Percentiles rank a stretch among this genome's conserved stretches.
phyloP scores from a whole-genome alignment of 2,888 invertebrate genomes.

The Phasia obesa region DNA sequence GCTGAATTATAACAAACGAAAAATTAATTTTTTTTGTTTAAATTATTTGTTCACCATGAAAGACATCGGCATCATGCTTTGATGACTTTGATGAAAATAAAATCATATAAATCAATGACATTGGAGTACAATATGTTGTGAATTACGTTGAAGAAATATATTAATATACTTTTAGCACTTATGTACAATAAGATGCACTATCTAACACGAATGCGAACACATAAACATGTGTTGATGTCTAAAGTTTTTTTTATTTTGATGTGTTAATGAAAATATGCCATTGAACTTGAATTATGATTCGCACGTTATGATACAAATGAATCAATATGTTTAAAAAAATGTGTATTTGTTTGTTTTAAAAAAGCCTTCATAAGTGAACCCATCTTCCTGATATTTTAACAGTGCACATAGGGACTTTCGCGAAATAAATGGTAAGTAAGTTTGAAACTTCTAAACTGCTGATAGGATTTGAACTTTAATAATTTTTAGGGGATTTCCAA shows the following conservation, averaged over 20 bases:
- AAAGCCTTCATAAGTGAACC: no score
- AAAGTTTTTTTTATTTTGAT: neutral
- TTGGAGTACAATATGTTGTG: slow-evolving; percentile 34
- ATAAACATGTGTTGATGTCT: neutral
- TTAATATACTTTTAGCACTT: no score
- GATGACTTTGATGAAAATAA: slow-evolving; percentile 25
- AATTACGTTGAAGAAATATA: slow-evolving; percentile 39
- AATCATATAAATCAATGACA: slow-evolving; percentile 55
- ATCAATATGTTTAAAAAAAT: no score
- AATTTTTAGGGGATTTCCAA: no score
- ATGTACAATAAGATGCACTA: neutral
- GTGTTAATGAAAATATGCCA: slow-evolving; percentile 29
- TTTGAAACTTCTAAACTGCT: no score
- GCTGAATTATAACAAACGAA: slow-evolving; percentile 8
- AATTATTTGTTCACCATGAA: slow-evolving; percentile 15
- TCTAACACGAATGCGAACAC: neutral
- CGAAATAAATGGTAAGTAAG: no score
- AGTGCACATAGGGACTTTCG: no score
- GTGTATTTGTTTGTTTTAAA: no score
- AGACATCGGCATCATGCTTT: slow-evolving; percentile 28
- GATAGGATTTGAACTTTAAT: no score
- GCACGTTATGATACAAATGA: slow-evolving; percentile 37
- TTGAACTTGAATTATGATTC: slow-evolving; percentile 51
- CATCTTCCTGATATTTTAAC: no score
- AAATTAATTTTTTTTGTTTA: no score